Evolutionary conservation across 2,888 invertebrate species (phyloP).

Genomic region (Pocota personata): DNA sequence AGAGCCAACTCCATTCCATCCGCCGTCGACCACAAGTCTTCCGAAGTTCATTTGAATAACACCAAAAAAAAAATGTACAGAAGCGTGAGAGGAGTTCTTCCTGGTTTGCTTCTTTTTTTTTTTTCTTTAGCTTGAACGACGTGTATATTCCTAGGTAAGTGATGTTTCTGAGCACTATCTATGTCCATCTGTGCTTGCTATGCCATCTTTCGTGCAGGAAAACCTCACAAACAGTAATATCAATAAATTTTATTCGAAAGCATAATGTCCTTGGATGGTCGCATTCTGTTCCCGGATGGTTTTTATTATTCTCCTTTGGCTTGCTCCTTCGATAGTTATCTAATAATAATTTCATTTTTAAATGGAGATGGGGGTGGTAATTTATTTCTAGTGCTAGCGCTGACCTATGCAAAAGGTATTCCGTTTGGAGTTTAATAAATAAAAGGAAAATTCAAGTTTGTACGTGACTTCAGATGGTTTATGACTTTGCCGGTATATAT

Average conservation of each 20-base stretch:
- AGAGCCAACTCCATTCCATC: slow-evolving; percentile 20
- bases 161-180: slow-evolving; percentile 59
- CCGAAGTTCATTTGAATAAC: slow-evolving; percentile 56
- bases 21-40: slow-evolving; percentile 11
- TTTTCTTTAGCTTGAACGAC: not conserved
- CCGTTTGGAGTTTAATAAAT: slow-evolving; percentile 65
- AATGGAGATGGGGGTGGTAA: slow-evolving; percentile 11
- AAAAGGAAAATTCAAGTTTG: slow-evolving; percentile 69
- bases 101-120: slow-evolving; percentile 10
- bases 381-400: not conserved
- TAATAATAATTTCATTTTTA: slow-evolving; percentile 72
- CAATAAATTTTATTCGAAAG: slow-evolving; percentile 74
- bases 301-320: slow-evolving; percentile 63
- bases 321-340: slow-evolving; percentile 66
- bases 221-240: slow-evolving; percentile 72
- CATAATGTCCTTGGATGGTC: slow-evolving; percentile 72
- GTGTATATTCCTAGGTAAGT: slow-evolving; percentile 62
- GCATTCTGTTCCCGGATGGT: slow-evolving; percentile 68
- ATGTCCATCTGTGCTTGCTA: slow-evolving; percentile 61
- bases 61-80: slow-evolving; percentile 21
- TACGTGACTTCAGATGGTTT: slow-evolving; percentile 67
- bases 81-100: slow-evolving; percentile 29
- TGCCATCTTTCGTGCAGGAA: slow-evolving; percentile 43
- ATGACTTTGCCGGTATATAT: slow-evolving; percentile 46
- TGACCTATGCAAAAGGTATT: slow-evolving; percentile 23